phyloP scores from a whole-genome alignment of 2,113 vertebrate species.

The Crotophaga sulcirostris region DNA sequence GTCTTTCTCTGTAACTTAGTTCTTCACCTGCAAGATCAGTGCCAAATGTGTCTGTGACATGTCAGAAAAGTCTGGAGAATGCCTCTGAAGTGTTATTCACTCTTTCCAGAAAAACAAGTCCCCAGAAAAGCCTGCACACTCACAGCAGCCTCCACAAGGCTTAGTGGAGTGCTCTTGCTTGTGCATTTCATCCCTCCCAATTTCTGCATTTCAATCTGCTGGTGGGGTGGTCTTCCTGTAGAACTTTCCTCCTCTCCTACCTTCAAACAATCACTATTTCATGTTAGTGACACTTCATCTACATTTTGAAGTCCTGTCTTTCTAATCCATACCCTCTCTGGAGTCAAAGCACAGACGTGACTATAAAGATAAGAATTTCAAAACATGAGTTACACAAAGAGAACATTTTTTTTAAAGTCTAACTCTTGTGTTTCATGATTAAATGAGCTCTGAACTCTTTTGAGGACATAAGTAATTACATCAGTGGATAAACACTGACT shows the following conservation, averaged over 20 bases:
- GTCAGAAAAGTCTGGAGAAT: background rate
- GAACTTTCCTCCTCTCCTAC: background rate
- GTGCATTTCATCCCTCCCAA: background rate
- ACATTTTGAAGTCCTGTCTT: background rate
- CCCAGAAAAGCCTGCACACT: background rate
- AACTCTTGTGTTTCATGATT: background rate
- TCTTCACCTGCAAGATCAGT: background rate
- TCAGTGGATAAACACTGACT: background rate
- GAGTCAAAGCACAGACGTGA: background rate
- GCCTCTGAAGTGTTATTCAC: background rate
- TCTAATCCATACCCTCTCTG: background rate
- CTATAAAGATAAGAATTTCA: constrained; percentile 22
- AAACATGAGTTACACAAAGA: background rate
- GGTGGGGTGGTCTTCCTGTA: background rate
- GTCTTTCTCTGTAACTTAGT: background rate
- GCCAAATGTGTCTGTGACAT: background rate
- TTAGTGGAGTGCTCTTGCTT: background rate
- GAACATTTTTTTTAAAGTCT: background rate
- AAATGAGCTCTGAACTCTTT: background rate
- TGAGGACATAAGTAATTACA: background rate
- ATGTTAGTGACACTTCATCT: background rate
- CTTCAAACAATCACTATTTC: background rate
- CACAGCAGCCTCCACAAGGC: background rate
- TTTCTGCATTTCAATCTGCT: background rate
- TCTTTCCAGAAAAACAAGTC: background rate